Evolutionary conservation across 2,113 vertebrate genomes (phyloP), one percentile per base, ranked within the genome.

Genomic region (Pao palembangensis): DNA sequence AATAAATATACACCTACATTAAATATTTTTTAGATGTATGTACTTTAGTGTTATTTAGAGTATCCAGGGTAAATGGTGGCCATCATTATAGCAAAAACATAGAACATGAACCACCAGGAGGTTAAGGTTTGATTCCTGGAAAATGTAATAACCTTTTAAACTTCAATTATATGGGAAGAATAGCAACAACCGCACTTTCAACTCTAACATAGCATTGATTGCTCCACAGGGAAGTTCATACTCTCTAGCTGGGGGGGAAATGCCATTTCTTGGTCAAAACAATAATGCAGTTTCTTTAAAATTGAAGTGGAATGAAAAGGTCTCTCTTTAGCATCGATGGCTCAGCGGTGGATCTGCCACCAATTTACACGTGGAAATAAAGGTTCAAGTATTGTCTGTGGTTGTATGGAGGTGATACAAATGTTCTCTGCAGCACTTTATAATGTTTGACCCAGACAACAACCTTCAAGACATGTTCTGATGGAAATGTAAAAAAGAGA

Each of bases 401-500:
- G 25, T 28, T 28, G 25, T 28, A 28, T 28, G 25, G 25, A 28
- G 4, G 25, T 28, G 25, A 28, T 28, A 56, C 25, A 19, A 16
- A 34, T 56, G 54, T 48, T 54, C 15, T 19, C 51, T 19, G 25
- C 2, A 51, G 55, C 16, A 13, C 19, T 47, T 13, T 5, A 44
- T 44, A 13, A 17, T 47, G 44, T 5, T 21, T 8, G 47, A 38
- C 49, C 47, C 1, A 55, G 25, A 55, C 4, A 46, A 28, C 25
- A 28, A 28, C 25, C 3, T 28, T 28, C 60, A 5, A 2, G 17
- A 20, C 58, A 58, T 60, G 64, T 50, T 72, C 55, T 65, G 21
- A 69, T 46, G 71, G 67, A 81, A 78, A 81, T 61, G 67, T 75
- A 56, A 75, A 71, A 65, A 42, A 47, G 55, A 46, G 42, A 3